Base-by-base conservation (phyloP, 92 coral and sea anemone species). In the Zoanthus gigantus region DNA sequence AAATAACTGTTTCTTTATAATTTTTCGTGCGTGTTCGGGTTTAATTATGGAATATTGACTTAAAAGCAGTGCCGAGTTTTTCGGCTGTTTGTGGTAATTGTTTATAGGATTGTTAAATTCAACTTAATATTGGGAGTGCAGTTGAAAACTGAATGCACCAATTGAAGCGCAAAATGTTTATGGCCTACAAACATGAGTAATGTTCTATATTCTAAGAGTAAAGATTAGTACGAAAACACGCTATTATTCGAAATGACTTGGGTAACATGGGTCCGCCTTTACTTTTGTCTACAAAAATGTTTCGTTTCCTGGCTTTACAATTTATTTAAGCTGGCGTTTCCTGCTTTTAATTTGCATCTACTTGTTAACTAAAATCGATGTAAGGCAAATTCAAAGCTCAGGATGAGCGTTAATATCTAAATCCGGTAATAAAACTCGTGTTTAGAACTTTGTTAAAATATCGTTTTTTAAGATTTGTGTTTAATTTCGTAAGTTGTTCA, bases 221-320 rank as follows among this genome's bases (percentile, higher is more conserved):
- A 1, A 16, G 44, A 53, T 9, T 15, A 0, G 23, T 7, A 15
- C 63, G 11, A 15, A 79, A 2, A 9, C 11, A 67, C 0, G 28
- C 6, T 42, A 11, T 23, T 60, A 2, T 28, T 9, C 32, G 46
- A 79, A 66, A 0, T 9, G 9, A 63, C 30, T 23, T 18, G 18
- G 4, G 34, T 17, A 56, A 79, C 18, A 54, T 44, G 16, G 56
- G 42, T 17, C 9, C 42, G 34, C 65, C 34, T 42, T 3, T 37
- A 23, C 66, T 11, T 46, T 65, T 15, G 47, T 10, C 0, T 65
- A 11, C 47, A 1, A 28, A 81, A 66, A 44, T 10, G 16, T 65
- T 76, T 52, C 60, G 30, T 66, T 81, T 81, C 65, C 76, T 80
- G 45, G 18, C 69, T n/a, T 80, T 17, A 44, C 69, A 80, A 11